A percentile compares a stretch with the other conserved stretches of the same genome.
phyloP scores from a whole-genome alignment of 1,140 invertebrate species.

The Procambarus virginalis region DNA sequence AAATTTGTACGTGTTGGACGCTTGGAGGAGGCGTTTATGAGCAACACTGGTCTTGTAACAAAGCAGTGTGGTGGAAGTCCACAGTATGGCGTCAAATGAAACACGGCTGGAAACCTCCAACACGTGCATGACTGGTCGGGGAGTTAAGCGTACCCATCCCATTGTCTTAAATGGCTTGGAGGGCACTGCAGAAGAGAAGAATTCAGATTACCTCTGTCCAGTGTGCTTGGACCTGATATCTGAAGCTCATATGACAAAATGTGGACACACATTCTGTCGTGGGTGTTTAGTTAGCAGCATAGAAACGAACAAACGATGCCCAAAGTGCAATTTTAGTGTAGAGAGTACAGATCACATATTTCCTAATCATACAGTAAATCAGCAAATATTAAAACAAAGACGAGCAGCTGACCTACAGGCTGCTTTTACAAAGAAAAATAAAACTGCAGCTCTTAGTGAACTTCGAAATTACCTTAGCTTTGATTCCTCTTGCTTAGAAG shows the following conservation, averaged over 20 bases:
- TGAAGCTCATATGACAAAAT: conserved; percentile 93
- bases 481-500: conserved; percentile 77
- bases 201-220: conserved; percentile 84
- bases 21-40: conserved; percentile 77
- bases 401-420: conserved; percentile 75
- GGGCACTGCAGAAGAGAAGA: conserved; percentile 60
- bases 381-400: conserved; percentile 86
- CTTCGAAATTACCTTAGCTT: conserved; percentile 71
- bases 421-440: conserved; percentile 65
- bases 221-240: conserved; percentile 93
- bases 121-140: conserved; percentile 30
- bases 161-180: conserved; percentile 67
- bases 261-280: conserved; percentile 95
- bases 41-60: conserved; percentile 4
- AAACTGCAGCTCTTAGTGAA: conserved; percentile 70
- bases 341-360: conserved; percentile 85
- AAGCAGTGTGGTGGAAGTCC: neutral
- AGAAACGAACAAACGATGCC: conserved; percentile 87
- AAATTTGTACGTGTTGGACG: conserved; percentile 72
- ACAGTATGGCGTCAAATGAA: conserved; percentile 60
- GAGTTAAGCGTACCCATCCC: conserved; percentile 61
- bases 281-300: conserved; percentile 87
- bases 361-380: conserved; percentile 90
- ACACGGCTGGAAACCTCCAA: conserved; percentile 38
- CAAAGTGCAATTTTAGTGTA: conserved; percentile 87